A percentile compares a stretch with the other conserved stretches of the same genome.
Evolutionary conservation across 1,140 invertebrate species (phyloP).

Genomic region (Aleiodes sp.): DNA sequence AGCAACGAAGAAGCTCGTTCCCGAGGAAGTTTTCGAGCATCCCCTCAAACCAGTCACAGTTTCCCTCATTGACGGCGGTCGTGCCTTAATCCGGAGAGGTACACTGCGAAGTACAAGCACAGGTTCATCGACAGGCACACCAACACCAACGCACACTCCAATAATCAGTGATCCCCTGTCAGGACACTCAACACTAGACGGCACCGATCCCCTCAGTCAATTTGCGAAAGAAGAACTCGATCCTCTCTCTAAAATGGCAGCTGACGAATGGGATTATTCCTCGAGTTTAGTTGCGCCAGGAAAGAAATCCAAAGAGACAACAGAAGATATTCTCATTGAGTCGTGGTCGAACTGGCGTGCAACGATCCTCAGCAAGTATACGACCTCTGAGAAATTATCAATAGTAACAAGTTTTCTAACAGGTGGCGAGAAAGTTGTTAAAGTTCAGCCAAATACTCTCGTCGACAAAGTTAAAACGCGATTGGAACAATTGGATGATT

Average conservation of each 20-base stretch:
- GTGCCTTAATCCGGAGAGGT: constrained; percentile 54
- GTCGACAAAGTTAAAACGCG: constrained; percentile 91
- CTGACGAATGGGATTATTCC: constrained; percentile 68
- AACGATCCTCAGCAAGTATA: constrained; percentile 85
- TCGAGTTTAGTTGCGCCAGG: constrained; percentile 48
- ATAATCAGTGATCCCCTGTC: constrained; percentile 62
- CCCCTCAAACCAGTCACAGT: constrained; percentile 68
- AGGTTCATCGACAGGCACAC: constrained; percentile 63
- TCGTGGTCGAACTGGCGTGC: constrained; percentile 79
- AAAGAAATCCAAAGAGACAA: constrained; percentile 63
- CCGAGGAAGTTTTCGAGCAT: constrained; percentile 62
- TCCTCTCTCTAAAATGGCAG: constrained; percentile 72
- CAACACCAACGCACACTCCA: constrained; percentile 63
- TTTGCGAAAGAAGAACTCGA: constrained; percentile 75
- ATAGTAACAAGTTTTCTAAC: constrained; percentile 88
- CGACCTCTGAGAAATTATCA: constrained; percentile 90
- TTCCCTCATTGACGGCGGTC: constrained; percentile 63
- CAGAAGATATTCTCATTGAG: constrained; percentile 70
- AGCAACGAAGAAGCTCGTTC: constrained; percentile 29
- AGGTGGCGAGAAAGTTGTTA: constrained; percentile 82
- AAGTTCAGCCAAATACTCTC: constrained; percentile 77
- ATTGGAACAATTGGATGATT: constrained; percentile 93
- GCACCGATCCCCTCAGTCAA: constrained; percentile 78
- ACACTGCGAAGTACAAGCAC: constrained; percentile 62
- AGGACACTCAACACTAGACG: constrained; percentile 70